Evolutionary conservation across 2,797 vertebrate genomes (phyloP), one percentile per base, ranked within the genome.

Genomic region (Erethizon dorsatum): DNA sequence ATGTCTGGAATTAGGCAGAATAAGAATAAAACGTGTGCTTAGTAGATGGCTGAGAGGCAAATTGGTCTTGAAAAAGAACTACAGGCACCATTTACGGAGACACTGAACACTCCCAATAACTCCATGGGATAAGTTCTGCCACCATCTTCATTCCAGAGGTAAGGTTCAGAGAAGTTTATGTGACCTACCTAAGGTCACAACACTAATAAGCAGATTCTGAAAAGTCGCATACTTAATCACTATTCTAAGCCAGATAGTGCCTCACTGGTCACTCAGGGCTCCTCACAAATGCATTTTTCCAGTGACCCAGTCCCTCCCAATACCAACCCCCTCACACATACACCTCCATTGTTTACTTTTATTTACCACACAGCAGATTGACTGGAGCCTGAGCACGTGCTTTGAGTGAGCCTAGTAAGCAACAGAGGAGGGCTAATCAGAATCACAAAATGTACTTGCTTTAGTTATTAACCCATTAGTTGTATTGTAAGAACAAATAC

Each of bases 341-440:
- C n/a, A 67, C 33, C 37, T 10, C 4, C 37, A 22, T 83, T 85
- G 80, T 94, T 79, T 90, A 37, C 56, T 94, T 83, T 88, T 95
- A 79, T 96, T 96, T 94, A 84, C 79, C 52, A 26, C 57, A 78
- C 18, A 96, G 65, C 63, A 91, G 78, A 91, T 85, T 93, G 95
- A 93, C 75, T 92, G 18, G 88, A 91, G 47, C 80, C 78, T 8
- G 1, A 28, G 33, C 65, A 85, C 90, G 56, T 79, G 78, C 88
- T 95, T 63, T 47, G 50, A 96, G 73, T 65, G 73, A 97, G 88
- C 47, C 75, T 78, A 82, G 88, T 69, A 90, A 88, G 50, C 59
- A 89, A 52, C 50, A 84, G 54, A 84, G 88, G 83, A 86, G 12
- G 24, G 13, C 63, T 90, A 41, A 94, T 85, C 82, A 22, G 88